Percentiles rank a stretch among this genome's conserved stretches.
These are phyloP conservation scores for Sylvia borin DNA, from an alignment of 2,797 vertebrate genomes.

Conservation along the genomic window DNA sequence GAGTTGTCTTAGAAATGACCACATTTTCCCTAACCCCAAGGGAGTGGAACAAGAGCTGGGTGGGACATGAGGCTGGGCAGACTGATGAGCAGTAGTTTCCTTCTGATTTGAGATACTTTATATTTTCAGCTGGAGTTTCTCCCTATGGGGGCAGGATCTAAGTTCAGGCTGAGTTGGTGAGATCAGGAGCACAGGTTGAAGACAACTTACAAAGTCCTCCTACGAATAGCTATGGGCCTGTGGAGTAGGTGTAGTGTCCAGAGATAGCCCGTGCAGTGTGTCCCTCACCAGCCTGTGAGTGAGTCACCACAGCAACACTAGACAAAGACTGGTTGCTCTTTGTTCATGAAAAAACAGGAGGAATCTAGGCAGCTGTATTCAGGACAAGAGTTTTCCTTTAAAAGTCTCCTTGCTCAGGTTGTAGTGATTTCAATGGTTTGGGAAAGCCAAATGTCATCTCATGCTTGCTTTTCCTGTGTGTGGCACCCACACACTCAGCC, in stretches of 20 bases:
- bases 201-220: neutral
- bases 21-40: neutral
- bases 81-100: neutral
- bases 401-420: neutral
- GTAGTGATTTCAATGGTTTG: neutral
- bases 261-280: fast-evolving
- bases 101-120: neutral
- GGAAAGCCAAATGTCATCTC: neutral
- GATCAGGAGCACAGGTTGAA: neutral
- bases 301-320: neutral
- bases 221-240: neutral
- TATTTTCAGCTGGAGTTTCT: neutral
- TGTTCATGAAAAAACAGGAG: neutral
- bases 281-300: neutral
- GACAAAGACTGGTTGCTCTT: neutral
- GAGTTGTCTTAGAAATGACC: neutral
- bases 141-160: neutral
- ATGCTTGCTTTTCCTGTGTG: fast-evolving
- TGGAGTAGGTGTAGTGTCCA: neutral
- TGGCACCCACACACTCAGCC: neutral
- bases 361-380: neutral
- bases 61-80: neutral
- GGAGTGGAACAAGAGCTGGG: neutral
- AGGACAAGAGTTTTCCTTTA: neutral
- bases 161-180: neutral